Evolutionary conservation across 2,888 invertebrate genomes (phyloP), one percentile per base, ranked within the genome.

Genomic region (Gortyna flavago): DNA sequence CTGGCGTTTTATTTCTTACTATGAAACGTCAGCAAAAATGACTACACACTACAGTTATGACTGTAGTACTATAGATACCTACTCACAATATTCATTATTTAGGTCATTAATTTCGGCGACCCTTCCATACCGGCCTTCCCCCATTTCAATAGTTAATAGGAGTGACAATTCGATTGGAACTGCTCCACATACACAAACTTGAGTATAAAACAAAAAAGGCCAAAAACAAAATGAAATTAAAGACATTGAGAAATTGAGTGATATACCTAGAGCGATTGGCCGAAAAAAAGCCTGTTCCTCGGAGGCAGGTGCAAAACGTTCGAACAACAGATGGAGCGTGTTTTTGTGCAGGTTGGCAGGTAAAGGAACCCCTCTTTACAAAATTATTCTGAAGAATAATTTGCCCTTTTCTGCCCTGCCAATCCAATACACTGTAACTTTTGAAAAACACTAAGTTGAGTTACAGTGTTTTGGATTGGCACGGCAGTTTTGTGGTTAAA

Each of bases 251-350:
- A 78, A 62, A 78, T 75, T 67, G 72, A 72, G 71, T 54, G 64
- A 81, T 81, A 44, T 74, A 48, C 48, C n/a, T n/a, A n/a, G n/a
- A 69, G 41, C 38, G 72, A 76, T 68, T 78, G 69, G 72, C 72
- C 78, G 74, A 86, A 87, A 54, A 41, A 85, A 83, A 90, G 81
- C 86, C 80, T 84, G 87, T 88, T 86, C 75, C 72, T 75, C 77
- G 81, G 78, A 69, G 88, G 93, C 95, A 95, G 95, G 95, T 95
- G 95, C 93, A 92, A 90, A 92, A 86, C 84, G 88, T 88, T 90
- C 88, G 87, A 91, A 92, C 91, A 90, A 91, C 88, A 87, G 88
- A 88, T 85, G 84, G 86, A 87, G 90, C 72, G 85, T 87, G 90
- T 93, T 93, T 93, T 90, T 90, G 70, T 86, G 51, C 69, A 70